Evolutionary conservation across 2,888 invertebrate genomes (phyloP), one percentile per base, ranked within the genome.

Genomic region (Oxytorus armatus): DNA sequence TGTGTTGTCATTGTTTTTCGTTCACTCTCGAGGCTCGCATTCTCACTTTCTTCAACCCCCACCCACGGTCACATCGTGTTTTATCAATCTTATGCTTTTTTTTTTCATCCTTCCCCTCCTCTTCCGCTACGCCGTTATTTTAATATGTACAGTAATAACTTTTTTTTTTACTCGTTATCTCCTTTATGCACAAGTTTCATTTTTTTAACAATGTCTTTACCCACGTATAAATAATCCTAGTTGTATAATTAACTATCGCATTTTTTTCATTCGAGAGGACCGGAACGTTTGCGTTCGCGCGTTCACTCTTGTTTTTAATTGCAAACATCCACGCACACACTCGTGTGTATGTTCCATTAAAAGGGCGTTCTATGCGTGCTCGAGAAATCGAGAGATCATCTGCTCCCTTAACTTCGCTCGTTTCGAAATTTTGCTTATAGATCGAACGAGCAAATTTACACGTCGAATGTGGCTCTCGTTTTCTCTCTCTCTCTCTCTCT

Each of bases 101-200:
- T 2, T 53, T 23, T 18, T 61, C 53, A 11, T 74, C 14, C 3
- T 53, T 36, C 25, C 65, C 59, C 33, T 44, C 70, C 53, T 55
- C 36, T 42, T 72, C 75, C 63, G 76, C 77, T 79, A 77, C 55
- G 66, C 72, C 79, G 68, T 76, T 81, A 84, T 82, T 81, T 68
- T 68, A 79, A 80, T 84, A 83, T 83, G 75, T 84, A 81, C 80
- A 84, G 70, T 82, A 76, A 82, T 77, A 79, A 81, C 69, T 57
- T 73, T 76, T 77, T 76, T 70, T 73, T 82, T 69, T 69, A 83
- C 53, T 82, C 77, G 70, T 83, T 84, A 85, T 81, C 85, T 83
- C 79, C 82, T 86, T 84, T 88, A 86, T 86, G 86, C 83, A 86
- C 86, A 86, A 85, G 78, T 84, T 86, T 83, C 65, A 18, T 75